These are phyloP conservation scores for Thunnus thynnus DNA, from an alignment of 2,113 vertebrate species.

Conservation along the genomic window DNA sequence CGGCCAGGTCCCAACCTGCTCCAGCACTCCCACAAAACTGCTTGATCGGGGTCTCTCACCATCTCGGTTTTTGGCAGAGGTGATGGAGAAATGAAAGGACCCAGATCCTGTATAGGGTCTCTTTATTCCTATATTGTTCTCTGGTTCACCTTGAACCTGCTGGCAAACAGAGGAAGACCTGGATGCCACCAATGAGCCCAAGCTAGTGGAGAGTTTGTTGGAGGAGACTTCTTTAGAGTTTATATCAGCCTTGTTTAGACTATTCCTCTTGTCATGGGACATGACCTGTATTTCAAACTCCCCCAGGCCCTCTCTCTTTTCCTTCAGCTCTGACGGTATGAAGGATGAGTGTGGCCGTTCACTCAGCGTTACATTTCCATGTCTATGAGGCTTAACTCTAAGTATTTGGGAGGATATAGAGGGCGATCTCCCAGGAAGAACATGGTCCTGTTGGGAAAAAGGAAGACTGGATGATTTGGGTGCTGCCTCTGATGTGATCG, in stretches of 20 bases:
- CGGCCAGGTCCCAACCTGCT: conserved; percentile 60
- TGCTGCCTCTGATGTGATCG: conserved; percentile 3
- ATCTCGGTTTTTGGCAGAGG: conserved; percentile 75
- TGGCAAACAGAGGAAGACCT: conserved; percentile 42
- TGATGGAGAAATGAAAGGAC: conserved; percentile 84
- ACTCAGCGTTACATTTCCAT: conserved; percentile 6
- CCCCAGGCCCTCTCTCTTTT: conserved; percentile 11
- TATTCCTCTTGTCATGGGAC: conserved; percentile 49
- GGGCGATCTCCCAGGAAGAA: conserved; percentile 4
- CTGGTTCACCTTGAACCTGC: conserved; percentile 47
- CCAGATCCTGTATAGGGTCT: conserved; percentile 71
- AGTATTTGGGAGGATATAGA: conserved; percentile 35
- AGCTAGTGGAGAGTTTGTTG: neutral
- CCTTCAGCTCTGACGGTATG: conserved; percentile 60
- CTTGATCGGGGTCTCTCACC: conserved; percentile 81
- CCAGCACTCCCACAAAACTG: conserved; percentile 81
- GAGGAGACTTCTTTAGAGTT: conserved; percentile 14
- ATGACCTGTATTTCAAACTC: conserved; percentile 30
- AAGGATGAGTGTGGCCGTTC: conserved; percentile 56
- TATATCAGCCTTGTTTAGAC: conserved; percentile 18
- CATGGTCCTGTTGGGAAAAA: conserved; percentile 30
- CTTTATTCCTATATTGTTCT: conserved; percentile 58
- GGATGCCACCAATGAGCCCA: conserved; percentile 7
- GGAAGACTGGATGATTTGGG: conserved; percentile 6
- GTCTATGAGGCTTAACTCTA: conserved; percentile 56